A percentile compares a stretch with the other conserved stretches of the same genome.
Conservation (phyloP, 2,797 vertebrate species). For the Lacerta bilineata region DNA sequence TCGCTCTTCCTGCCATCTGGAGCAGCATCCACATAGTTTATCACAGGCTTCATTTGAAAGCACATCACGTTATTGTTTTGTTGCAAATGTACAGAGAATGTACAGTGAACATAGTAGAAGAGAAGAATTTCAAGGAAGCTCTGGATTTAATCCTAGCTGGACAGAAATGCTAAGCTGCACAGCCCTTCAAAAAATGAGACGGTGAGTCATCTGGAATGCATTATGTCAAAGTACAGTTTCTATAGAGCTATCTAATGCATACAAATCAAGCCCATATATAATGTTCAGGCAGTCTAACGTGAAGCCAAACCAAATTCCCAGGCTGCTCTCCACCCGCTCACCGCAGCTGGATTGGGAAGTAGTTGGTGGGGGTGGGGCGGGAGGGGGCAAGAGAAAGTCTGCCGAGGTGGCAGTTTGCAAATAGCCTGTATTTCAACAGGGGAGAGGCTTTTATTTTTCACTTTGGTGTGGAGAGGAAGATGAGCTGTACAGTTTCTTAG, state of each 20-base stretch:
- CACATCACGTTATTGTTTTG: slow-evolving; percentile 29
- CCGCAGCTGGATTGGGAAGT: slow-evolving; percentile 50
- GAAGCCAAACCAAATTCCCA: slow-evolving; percentile 59
- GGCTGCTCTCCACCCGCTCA: slow-evolving; percentile 24
- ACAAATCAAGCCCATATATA: slow-evolving; percentile 26
- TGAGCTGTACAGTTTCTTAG: slow-evolving; percentile 19
- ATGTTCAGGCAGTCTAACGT: slow-evolving; percentile 39
- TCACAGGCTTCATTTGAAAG: slow-evolving; percentile 52
- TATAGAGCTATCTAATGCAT: slow-evolving; percentile 45
- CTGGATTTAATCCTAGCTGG: slow-evolving; percentile 62
- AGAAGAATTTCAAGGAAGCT: slow-evolving; percentile 52
- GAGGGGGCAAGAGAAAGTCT: slow-evolving; percentile 40
- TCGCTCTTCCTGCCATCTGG: not conserved
- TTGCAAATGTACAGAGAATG: slow-evolving; percentile 15
- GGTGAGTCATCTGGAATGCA: slow-evolving; percentile 71
- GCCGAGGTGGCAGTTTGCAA: slow-evolving; percentile 36
- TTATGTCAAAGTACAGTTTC: slow-evolving; percentile 56
- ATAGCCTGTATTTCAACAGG: slow-evolving; percentile 26
- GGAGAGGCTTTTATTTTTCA: fast-evolving
- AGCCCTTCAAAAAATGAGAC: slow-evolving; percentile 53
- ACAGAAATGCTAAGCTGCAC: slow-evolving; percentile 61
- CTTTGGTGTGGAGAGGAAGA: slow-evolving; percentile 10
- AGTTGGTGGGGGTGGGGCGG: slow-evolving; percentile 33
- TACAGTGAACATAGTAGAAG: slow-evolving; percentile 3
- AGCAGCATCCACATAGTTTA: slow-evolving; percentile 50